phyloP scores from a whole-genome alignment of 2,888 invertebrate species.

The Limulus polyphemus region DNA sequence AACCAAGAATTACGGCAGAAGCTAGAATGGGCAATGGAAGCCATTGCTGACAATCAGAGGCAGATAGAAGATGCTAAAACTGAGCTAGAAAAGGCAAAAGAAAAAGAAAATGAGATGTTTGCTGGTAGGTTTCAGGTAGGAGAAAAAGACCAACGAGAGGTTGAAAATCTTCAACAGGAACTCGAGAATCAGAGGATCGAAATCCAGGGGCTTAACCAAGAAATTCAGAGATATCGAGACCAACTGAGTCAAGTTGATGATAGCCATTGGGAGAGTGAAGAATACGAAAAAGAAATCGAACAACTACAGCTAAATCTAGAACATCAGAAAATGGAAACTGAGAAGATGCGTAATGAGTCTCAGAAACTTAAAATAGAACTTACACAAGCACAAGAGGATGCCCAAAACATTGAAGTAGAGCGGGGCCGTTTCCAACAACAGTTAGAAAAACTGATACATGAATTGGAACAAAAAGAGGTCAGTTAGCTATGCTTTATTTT shows the following conservation, averaged over 20 bases:
- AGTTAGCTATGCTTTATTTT: slow-evolving; percentile 4
- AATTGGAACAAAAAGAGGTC: slow-evolving; percentile 85
- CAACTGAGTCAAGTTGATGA: slow-evolving; percentile 22
- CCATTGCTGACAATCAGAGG: slow-evolving; percentile 24
- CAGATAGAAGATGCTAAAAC: slow-evolving; percentile 24
- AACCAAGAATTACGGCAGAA: slow-evolving; percentile 26
- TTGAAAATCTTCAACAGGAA: slow-evolving; percentile 17
- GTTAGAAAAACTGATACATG: slow-evolving; percentile 81
- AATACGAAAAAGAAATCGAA: slow-evolving; percentile 15
- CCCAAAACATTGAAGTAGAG: slow-evolving; percentile 65
- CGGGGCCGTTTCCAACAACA: slow-evolving; percentile 79
- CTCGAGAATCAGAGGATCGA: slow-evolving; percentile 6
- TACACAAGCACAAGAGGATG: slow-evolving; percentile 58
- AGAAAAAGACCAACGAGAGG: slow-evolving; percentile 16
- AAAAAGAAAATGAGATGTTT: slow-evolving; percentile 40
- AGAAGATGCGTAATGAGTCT: slow-evolving; percentile 15
- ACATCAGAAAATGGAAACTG: slow-evolving; percentile 17
- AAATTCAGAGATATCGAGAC: slow-evolving; percentile 19
- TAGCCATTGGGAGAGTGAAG: slow-evolving; percentile 17
- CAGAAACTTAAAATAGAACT: slow-evolving; percentile 28
- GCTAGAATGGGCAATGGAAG: slow-evolving; percentile 27
- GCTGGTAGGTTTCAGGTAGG: slow-evolving; percentile 5
- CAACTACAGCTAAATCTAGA: slow-evolving; percentile 18
- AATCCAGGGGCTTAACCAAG: slow-evolving; percentile 16
- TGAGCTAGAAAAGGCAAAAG: slow-evolving; percentile 60